A percentile compares a stretch with the other conserved stretches of the same genome.
Evolutionary conservation across 2,888 invertebrate genomes (phyloP).

Genomic region (Girardia tigrina): DNA sequence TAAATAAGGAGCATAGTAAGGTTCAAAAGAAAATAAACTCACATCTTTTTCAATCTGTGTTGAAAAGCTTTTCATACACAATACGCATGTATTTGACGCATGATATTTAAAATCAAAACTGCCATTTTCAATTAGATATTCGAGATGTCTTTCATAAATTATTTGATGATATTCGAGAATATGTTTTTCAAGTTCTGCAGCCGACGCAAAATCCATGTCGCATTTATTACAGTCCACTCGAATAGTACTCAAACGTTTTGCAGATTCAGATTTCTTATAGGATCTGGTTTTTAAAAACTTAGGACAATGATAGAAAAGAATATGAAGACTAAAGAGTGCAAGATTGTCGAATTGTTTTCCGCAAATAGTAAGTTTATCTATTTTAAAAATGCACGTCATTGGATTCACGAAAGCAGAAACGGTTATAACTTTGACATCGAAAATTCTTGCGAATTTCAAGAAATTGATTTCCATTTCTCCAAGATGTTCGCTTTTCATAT

Average conservation of each 20-base stretch:
- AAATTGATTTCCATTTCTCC: conserved; percentile 17
- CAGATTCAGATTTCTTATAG: too few species aligned
- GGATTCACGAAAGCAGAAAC: neutral
- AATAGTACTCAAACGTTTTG: neutral
- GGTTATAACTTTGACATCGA: neutral
- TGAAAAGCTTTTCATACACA: conserved; percentile 1
- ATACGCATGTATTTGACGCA: neutral
- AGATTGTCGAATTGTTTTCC: neutral
- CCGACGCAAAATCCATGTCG: neutral
- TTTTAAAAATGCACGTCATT: neutral
- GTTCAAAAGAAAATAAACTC: too few species aligned
- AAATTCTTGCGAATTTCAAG: neutral
- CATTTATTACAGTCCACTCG: neutral
- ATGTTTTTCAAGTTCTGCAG: neutral
- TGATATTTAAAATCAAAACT: neutral
- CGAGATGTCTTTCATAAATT: conserved; percentile 1
- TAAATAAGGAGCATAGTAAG: too few species aligned
- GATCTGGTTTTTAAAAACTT: neutral
- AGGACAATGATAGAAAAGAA: neutral
- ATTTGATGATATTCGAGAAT: conserved; percentile 2
- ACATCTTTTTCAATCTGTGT: neutral
- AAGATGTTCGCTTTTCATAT: conserved; percentile 4
- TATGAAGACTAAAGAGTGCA: neutral
- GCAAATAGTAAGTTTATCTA: neutral
- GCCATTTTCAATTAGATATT: neutral